Percentiles rank a stretch among this genome's conserved stretches.
phyloP scores from a whole-genome alignment of 2,797 vertebrate species.

The Chaunax sp. region DNA sequence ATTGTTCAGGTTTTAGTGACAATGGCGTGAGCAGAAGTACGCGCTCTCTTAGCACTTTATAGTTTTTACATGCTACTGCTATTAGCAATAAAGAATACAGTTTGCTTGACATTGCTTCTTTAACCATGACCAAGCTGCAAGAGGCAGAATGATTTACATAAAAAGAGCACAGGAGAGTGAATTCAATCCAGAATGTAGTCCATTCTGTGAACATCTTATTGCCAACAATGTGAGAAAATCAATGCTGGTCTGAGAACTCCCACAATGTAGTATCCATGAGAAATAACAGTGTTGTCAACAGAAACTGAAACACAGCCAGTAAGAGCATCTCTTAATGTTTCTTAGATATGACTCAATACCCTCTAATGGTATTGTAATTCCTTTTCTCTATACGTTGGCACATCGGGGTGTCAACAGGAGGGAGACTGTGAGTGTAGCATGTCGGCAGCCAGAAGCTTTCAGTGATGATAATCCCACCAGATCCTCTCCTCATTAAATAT shows the following conservation, averaged over 20 bases:
- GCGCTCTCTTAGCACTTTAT: too few species aligned
- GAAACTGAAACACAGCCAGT: neutral
- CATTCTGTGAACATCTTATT: too few species aligned
- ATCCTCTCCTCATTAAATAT: constrained; percentile 55
- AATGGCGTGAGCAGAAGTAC: too few species aligned
- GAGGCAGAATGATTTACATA: too few species aligned
- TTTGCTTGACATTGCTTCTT: too few species aligned
- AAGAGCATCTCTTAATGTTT: neutral
- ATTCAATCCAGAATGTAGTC: neutral
- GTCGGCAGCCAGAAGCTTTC: constrained; percentile 21
- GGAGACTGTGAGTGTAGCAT: constrained; percentile 4
- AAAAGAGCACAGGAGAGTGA: neutral
- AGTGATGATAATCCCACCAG: constrained; percentile 39
- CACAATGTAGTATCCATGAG: neutral
- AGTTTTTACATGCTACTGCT: too few species aligned
- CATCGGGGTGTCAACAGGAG: neutral
- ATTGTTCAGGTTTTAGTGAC: too few species aligned
- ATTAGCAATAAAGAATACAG: too few species aligned
- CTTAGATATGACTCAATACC: neutral
- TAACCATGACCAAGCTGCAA: too few species aligned
- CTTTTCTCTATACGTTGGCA: constrained; percentile 3
- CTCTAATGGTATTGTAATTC: neutral
- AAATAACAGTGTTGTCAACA: neutral
- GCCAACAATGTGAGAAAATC: neutral
- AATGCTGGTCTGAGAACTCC: neutral